Evolutionary conservation across 2,113 vertebrate species (phyloP).

Genomic region (Platycercus adscitus): DNA sequence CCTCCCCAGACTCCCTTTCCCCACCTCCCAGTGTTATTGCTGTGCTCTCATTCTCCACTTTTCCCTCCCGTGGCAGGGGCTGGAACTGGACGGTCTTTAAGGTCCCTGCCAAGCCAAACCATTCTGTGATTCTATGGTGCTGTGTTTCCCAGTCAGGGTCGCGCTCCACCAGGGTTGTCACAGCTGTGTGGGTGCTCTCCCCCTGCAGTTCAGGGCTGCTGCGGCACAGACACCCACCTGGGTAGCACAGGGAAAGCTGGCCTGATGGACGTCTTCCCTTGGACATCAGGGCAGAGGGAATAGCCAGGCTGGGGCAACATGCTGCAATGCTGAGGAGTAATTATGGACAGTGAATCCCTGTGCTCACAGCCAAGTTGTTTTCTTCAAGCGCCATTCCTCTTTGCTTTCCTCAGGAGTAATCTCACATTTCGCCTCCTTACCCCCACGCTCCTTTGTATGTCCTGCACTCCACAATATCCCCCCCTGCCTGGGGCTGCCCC

Average conservation of each 20-base stretch:
- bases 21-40: background rate
- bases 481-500: background rate
- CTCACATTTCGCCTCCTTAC: background rate
- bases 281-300: background rate
- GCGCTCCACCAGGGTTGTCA: accelerated
- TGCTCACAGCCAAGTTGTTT: background rate
- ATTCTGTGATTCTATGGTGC: background rate
- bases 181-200: background rate
- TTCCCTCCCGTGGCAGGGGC: background rate
- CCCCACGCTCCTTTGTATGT: background rate
- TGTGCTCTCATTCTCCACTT: background rate
- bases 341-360: background rate
- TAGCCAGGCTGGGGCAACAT: background rate
- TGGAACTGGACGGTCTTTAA: background rate
- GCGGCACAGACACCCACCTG: background rate
- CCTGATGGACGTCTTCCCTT: background rate
- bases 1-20: background rate
- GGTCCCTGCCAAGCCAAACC: background rate
- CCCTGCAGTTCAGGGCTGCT: background rate
- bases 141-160: background rate
- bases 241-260: background rate
- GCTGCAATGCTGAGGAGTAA: background rate
- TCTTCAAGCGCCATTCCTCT: background rate
- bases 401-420: background rate
- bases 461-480: background rate